Base-by-base conservation (phyloP, 2,113 vertebrate genomes). In the Chloebia gouldiae region DNA sequence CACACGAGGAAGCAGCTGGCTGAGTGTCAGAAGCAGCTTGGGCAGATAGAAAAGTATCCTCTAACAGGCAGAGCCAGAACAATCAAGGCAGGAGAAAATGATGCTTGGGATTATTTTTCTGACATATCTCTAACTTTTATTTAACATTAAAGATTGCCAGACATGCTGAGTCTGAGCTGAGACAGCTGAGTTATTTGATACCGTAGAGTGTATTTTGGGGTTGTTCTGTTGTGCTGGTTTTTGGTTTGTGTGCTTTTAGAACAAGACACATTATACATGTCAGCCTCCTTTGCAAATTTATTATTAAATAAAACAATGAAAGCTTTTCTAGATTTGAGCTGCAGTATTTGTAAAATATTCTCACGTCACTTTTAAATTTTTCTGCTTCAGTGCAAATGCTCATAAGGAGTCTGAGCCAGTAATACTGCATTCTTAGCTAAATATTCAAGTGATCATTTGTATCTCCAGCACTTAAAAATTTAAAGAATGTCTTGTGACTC, bases 41-140 rank as follows among this genome's bases (percentile, higher is more conserved):
- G 98, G 35, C 98, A 98, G 86, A 98, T 98, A 4, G 98, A 99
- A 86, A 99, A 99, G 99, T 99, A 99, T 99, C 99, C 99, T 99
- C 93, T 91, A 54, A 79, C 64, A 77, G 37, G 37, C 3, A 1
- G 47, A 81, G 11, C 30, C 45, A 30, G 28, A 68, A 40, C n/a
- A 33, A 35, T 54, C 7, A 4, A 40, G 1, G 11, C 37, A 4
- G 3, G 31, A 59, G 28, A 44, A 81, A 80, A 64, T 27, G 1
- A 39, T n/a, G n/a, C 17, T 78, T 65, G 5, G 7, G 44, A 35
- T 68, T 81, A 11, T 63, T 93, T 61, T 92, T 71, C 54, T 86
- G 30, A 37, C 2, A 1, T 15, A 37, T 23, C 24, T 70, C 14
- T 87, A 30, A 57, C 14, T 70, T 90, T 25, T 61, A 28, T 68